Conservation (phyloP, 1,140 invertebrate species). For the Centruroides sculpturatus region DNA sequence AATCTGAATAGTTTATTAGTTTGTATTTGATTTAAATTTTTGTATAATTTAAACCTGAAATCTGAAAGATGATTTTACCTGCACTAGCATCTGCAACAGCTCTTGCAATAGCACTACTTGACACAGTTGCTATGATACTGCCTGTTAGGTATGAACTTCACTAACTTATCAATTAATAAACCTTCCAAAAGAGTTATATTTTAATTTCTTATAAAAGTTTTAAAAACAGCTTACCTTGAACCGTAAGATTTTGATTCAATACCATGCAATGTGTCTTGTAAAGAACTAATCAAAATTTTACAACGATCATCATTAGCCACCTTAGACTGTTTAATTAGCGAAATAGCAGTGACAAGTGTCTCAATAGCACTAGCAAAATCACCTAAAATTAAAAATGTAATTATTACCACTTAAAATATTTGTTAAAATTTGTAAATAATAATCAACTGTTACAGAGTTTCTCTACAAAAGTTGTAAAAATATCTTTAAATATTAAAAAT, state of each 20-base stretch:
- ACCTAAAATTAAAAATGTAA: slow-evolving; percentile 33
- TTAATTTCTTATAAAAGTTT: no score
- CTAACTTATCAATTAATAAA: no score
- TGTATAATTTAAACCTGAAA: neutral
- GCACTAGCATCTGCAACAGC: slow-evolving; percentile 92
- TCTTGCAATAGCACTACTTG: slow-evolving; percentile 86
- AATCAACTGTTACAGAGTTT: neutral
- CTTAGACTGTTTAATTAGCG: slow-evolving; percentile 96
- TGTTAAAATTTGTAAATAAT: no score
- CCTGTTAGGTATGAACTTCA: no score
- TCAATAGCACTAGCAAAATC: slow-evolving; percentile 97
- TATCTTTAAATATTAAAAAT: no score
- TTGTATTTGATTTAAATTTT: slow-evolving; percentile 2
- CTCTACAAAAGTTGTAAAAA: neutral
- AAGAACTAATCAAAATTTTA: slow-evolving; percentile 91
- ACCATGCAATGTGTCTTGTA: slow-evolving; percentile 89
- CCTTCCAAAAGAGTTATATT: no score
- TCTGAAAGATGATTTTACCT: neutral
- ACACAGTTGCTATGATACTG: slow-evolving; percentile 50
- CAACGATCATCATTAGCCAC: slow-evolving; percentile 94
- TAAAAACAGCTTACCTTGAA: slow-evolving; percentile 25
- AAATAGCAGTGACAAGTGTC: slow-evolving; percentile 95
- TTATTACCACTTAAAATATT: neutral
- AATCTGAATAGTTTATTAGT: neutral
- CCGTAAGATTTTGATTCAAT: slow-evolving; percentile 95